Evolutionary conservation across 2,797 vertebrate species (phyloP), one percentile per base, ranked within the genome.

Genomic region (Neomorphus geoffroyi): DNA sequence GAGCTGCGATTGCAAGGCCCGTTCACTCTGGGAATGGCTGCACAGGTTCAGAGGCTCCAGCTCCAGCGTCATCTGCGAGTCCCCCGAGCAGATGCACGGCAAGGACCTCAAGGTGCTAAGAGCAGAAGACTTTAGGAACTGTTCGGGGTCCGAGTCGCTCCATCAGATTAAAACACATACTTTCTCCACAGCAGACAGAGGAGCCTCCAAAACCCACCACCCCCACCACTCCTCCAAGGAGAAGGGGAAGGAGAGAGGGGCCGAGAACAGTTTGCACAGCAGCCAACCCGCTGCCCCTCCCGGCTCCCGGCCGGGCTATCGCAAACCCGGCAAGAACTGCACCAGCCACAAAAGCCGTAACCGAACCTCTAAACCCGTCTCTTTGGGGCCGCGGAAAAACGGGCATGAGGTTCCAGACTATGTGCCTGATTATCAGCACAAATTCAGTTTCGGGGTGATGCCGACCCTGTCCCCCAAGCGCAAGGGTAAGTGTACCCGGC

Each of bases 11-110:
- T 99, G 99, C 98, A 99, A 99, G 96, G 98, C 98, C 4, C 97
- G 98, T 92, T 99, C 99, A 1, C 98, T 99, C 56, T 99, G 99
- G 99, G 99, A 99, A 72, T 99, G 99, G 99, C 97, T 99, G 86
- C 99, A 98, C 88, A 97, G 98, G 75, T 99, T 99, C 97, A 96
- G 98, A 30, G 99, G 99, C 61, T 99, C 99, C 32, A 99, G 99
- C 21, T 99, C 99, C 6, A 97, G 98, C 0, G 98, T 99, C 45
- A 98, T 98, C 80, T 99, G 99, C 48, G 97, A 97, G 39, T 96
- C 98, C 5, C 99, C 99, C 0, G 96, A 96, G 92, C 96, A 96
- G 48, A 94, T 98, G 96, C 97, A 98, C 0, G 99, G 99, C 85
- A 98, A 97, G 96, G 99, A 99, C 96, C 98, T 99, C 72, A 99